These are phyloP conservation scores for Oncopodura yosiiana DNA, from an alignment of 1,140 invertebrate genomes.

Conservation along the genomic window DNA sequence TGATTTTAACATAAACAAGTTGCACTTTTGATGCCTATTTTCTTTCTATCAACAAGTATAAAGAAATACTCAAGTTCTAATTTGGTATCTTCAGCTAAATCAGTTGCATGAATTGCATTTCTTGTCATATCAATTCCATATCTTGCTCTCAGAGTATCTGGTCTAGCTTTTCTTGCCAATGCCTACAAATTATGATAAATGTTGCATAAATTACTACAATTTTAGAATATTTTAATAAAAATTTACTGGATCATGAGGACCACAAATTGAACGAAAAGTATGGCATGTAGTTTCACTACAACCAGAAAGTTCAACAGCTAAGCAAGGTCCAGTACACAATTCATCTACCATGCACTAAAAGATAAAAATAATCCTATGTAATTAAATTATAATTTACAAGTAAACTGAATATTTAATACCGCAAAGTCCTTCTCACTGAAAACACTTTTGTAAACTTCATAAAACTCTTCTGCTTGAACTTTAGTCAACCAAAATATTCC, in stretches of 20 bases:
- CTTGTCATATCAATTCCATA: conserved; percentile 71
- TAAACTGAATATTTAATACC: background rate
- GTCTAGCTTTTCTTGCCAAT: conserved; percentile 69
- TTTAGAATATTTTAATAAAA: conserved; percentile 9
- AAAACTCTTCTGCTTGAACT: conserved; percentile 77
- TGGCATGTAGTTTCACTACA: conserved; percentile 50
- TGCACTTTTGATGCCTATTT: too few species aligned
- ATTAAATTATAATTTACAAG: too few species aligned
- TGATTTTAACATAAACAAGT: too few species aligned
- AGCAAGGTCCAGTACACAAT: conserved; percentile 66
- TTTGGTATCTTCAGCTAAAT: conserved; percentile 72
- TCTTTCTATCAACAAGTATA: too few species aligned
- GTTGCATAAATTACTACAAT: conserved; percentile 1
- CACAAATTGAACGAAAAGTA: conserved; percentile 74
- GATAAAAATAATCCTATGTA: too few species aligned
- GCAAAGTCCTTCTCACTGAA: conserved; percentile 56
- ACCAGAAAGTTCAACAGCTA: conserved; percentile 72
- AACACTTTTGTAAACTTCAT: conserved; percentile 85
- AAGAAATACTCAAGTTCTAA: conserved; percentile 53
- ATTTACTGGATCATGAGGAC: conserved; percentile 76
- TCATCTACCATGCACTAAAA: conserved; percentile 73
- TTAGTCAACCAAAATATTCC: conserved; percentile 67
- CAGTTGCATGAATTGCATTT: conserved; percentile 87
- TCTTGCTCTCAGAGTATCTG: conserved; percentile 68
- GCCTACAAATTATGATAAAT: conserved; percentile 50